Percentiles rank a stretch among this genome's conserved stretches.
phyloP scores from a whole-genome alignment of 2,113 vertebrate species.

The Oncorhynchus tshawytscha region DNA sequence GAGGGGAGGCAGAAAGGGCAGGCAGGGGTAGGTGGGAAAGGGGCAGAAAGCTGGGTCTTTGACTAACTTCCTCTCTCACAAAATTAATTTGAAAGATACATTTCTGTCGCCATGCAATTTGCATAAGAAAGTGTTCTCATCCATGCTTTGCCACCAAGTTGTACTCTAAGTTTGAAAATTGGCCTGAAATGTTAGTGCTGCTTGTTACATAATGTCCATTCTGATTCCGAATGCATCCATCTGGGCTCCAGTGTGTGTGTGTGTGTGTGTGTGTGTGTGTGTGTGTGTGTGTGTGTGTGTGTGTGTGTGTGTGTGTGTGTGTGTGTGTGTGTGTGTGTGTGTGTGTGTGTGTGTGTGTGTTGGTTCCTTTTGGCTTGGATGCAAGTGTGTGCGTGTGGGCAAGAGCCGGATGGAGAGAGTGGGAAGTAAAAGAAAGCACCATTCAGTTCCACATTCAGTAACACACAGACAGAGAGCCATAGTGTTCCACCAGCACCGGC shows the following conservation, averaged over 20 bases:
- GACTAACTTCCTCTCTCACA: background rate
- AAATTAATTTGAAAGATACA: background rate
- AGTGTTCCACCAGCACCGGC: background rate
- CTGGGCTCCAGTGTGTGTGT: background rate
- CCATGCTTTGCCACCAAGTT: background rate
- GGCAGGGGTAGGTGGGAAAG: background rate
- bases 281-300: background rate
- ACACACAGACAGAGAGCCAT: background rate
- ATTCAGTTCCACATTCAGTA: background rate
- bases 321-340: background rate
- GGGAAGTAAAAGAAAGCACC: background rate
- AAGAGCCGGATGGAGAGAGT: background rate
- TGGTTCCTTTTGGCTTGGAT: background rate
- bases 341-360: background rate
- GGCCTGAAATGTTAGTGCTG: background rate
- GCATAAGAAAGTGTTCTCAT: background rate
- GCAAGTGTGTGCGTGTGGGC: background rate
- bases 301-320: background rate
- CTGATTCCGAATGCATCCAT: background rate
- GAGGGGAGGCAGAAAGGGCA: background rate
- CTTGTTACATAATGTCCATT: constrained; percentile 1
- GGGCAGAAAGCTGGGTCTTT: background rate
- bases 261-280: background rate
- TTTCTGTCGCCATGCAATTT: background rate
- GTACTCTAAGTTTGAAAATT: background rate